phyloP scores from a whole-genome alignment of 2,797 vertebrate species.

The Spinus pinus region DNA sequence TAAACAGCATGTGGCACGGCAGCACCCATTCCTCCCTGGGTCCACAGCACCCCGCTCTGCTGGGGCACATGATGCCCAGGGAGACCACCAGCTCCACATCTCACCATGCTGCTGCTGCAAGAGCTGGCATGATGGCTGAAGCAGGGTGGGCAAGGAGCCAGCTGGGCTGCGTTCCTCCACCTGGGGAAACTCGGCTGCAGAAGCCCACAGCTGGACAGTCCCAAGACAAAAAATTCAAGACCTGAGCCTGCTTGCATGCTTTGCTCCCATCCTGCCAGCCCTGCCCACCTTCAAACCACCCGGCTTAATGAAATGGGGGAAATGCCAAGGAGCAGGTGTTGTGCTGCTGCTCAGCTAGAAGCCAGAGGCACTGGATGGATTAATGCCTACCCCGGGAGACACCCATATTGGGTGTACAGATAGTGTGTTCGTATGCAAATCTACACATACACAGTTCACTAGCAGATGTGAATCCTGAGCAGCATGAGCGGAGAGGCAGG shows the following conservation, averaged over 20 bases:
- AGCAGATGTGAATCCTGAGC: neutral
- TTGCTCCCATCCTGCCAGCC: neutral
- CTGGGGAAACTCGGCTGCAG: accelerated
- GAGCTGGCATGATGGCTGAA: neutral
- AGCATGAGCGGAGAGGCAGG: neutral
- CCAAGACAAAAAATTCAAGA: neutral
- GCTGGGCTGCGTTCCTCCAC: neutral
- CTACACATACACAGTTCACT: neutral
- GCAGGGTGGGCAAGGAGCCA: neutral
- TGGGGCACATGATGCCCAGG: accelerated
- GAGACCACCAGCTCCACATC: neutral
- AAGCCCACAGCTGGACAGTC: neutral
- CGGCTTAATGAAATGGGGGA: neutral
- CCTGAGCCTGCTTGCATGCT: neutral
- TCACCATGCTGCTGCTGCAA: neutral
- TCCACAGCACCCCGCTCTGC: accelerated
- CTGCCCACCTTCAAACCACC: neutral
- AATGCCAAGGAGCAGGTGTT: neutral
- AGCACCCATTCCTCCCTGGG: slow-evolving; percentile 9
- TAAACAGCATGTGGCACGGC: slow-evolving; percentile 61
- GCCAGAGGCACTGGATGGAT: neutral
- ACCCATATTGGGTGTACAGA: accelerated
- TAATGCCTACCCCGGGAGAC: neutral
- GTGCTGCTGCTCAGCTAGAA: neutral
- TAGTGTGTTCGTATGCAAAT: neutral